A percentile compares a stretch with the other conserved stretches of the same genome.
Evolutionary conservation across 1,140 invertebrate species (phyloP).

Genomic region (Lucilia sericata): DNA sequence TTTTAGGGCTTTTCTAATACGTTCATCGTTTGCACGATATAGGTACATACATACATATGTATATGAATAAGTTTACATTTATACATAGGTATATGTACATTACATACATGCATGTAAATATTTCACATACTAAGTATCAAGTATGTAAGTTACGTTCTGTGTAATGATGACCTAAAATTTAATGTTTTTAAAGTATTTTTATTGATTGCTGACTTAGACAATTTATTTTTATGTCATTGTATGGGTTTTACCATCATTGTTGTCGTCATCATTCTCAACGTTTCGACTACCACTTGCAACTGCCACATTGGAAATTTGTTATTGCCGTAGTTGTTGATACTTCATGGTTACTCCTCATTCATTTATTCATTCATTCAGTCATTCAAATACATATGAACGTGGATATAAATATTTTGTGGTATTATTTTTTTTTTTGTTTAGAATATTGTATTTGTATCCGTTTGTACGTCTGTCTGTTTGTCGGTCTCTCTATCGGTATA

Average conservation of each 20-base stretch:
- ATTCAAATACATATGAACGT: background rate
- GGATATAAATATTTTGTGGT: slow-evolving; percentile 1
- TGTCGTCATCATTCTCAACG: background rate
- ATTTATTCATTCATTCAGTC: background rate
- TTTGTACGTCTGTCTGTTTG: background rate
- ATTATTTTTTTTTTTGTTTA: background rate
- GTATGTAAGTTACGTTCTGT: background rate
- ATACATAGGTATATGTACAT: background rate
- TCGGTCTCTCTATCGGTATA: background rate
- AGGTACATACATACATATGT: too few relatives aligned
- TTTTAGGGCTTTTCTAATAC: too few relatives aligned
- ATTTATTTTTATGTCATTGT: slow-evolving; percentile 41
- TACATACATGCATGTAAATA: background rate
- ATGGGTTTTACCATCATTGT: slow-evolving; percentile 28
- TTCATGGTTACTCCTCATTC: slow-evolving; percentile 21
- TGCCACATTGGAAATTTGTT: background rate
- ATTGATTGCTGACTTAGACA: slow-evolving; percentile 42
- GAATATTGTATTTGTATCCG: background rate
- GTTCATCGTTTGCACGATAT: too few relatives aligned
- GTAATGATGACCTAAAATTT: slow-evolving; percentile 41
- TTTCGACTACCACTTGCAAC: background rate
- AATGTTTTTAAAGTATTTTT: slow-evolving; percentile 42
- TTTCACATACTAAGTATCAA: background rate
- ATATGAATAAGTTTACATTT: background rate
- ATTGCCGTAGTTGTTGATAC: background rate